Evolutionary conservation across 2,888 invertebrate genomes (phyloP), one percentile per base, ranked within the genome.

Genomic region (Oxytorus armatus): DNA sequence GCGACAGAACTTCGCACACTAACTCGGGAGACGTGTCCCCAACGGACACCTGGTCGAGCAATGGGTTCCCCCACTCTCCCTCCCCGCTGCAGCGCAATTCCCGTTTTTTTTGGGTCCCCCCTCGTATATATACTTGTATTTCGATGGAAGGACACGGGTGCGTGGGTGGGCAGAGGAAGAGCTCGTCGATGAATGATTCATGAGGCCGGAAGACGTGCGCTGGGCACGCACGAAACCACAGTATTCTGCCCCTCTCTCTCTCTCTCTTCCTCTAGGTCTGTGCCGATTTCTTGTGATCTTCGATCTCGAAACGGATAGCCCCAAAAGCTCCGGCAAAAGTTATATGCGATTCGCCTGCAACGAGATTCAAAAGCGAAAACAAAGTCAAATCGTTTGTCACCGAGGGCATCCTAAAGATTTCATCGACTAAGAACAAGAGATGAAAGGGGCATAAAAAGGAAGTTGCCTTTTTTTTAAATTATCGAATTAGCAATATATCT

Each of bases 111-210:
- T n/a, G n/a, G n/a, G n/a, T n/a, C n/a, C n/a, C n/a, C 14, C 16
- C 10, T 11, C 25, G 36, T 10, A 59, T 16, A 49, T 63, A 74
- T 55, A 53, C 10, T 16, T 14, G 21, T 21, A 75, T 57, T 69
- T 65, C 21, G 18, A n/a, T 47, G 11, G 59, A 42, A 69, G 51
- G 72, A 66, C 36, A 63, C 61, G 73, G 69, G 79, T 79, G 75
- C 75, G 79, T 72, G 57, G 53, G 65, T 66, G 63, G 80, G 76
- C 86, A 79, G 57, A 59, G 87, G 85, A 86, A 85, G 82, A 80
- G 82, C 55, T 74, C 83, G 72, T 83, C 85, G 85, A 85, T 87
- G 86, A 86, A 87, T 88, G 85, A 88, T 86, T 88, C 87, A 89
- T 85, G 85, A 86, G 76, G 59, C 80, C 85, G 88, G 86, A 88